Base-by-base conservation (phyloP, 2,888 invertebrate genomes). In the Aelia acuminata region DNA sequence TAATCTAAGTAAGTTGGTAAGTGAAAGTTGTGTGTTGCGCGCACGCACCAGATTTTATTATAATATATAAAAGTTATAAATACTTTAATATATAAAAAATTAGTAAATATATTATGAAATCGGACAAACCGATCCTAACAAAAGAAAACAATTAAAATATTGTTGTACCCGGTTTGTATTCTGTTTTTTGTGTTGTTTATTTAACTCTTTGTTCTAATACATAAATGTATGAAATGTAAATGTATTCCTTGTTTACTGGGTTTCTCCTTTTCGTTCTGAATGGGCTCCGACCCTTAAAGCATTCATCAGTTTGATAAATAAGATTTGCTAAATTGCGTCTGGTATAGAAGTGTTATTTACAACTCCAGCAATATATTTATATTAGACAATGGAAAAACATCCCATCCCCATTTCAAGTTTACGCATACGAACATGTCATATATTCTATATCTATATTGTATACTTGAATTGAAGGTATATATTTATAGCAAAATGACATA, bases 171-270 rank as follows among this genome's bases (percentile, higher is more conserved):
- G 8, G 18, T 53, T 22, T 22, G 22, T 53, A 53, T 53, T 49
- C 15, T 1, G 3, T 35, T 70, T 70, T 35, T 35, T 35, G 20
- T 70, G 35, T 70, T 70, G 63, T 35, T 35, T 70, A 70, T 70
- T 70, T 20, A 35, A 1, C 35, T 70, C 4, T 31, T 57, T 57
- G 26, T 26, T 35, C 63, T 70, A 5, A 35, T 70, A 70, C 63
- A 70, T 70, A 35, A 70, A 70, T 70, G 63, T 35, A 70, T 70
- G 63, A 70, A 70, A 70, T 70, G 63, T 15, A 70, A 70, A 70
- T 70, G 31, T 70, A 70, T 70, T 70, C 31, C 3, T 18, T 31
- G 63, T 70, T 70, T 70, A 35, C 63, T 70, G 63, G 31, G n/a
- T 0, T 70, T 70, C 18, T 35, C 20, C 63, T 70, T 70, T 35